A percentile compares a stretch with the other conserved stretches of the same genome.
Conservation (phyloP, 1,140 invertebrate species). For the Cotesia typhae region DNA sequence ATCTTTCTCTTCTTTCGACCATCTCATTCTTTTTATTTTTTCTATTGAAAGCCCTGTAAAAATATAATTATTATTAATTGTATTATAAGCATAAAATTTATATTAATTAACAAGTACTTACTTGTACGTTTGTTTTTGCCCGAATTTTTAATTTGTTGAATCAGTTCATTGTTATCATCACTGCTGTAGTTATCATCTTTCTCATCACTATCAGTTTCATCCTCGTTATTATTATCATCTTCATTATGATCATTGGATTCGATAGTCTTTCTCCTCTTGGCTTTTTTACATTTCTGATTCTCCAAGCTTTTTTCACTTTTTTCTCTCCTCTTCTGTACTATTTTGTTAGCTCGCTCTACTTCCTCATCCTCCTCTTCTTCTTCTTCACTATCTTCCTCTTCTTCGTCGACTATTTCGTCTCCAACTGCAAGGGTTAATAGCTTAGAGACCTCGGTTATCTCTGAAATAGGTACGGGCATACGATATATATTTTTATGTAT, state of each 20-base stretch:
- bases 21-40: neutral
- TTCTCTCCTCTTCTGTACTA: neutral
- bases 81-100: neutral
- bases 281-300: neutral
- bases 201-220: no score
- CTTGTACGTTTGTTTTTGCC: neutral
- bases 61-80: neutral
- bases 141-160: neutral
- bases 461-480: conserved; percentile 11
- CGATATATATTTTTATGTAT: conserved; percentile 27
- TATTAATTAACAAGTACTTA: neutral
- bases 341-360: neutral
- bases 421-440: neutral
- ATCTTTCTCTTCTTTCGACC: conserved; percentile 1
- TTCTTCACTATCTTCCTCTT: neutral
- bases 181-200: no score
- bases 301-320: neutral
- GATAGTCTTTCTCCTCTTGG: neutral
- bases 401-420: neutral
- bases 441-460: conserved; percentile 20
- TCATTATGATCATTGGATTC: neutral
- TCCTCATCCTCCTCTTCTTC: neutral
- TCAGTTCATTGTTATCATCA: neutral
- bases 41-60: neutral
- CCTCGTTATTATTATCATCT: no score